A percentile compares a stretch with the other conserved stretches of the same genome.
Conservation (phyloP, 2,113 vertebrate species). For the Scolopax mira region DNA sequence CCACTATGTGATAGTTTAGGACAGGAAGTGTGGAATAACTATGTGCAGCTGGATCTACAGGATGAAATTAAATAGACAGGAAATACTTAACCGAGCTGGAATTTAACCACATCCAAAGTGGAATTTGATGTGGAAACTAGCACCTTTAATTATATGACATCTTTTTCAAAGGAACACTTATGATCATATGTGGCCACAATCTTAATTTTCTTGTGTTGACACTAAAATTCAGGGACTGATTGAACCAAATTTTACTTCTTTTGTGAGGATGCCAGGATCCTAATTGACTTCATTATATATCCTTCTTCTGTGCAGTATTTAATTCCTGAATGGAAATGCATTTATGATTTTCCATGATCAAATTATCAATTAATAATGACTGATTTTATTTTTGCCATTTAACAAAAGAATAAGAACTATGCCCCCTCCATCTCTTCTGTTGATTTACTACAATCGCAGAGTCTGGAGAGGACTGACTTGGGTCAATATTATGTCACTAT, state of each 20-base stretch:
- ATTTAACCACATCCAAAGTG: slow-evolving; percentile 61
- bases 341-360: not conserved
- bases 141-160: slow-evolving; percentile 32
- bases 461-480: not conserved
- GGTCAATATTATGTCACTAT: not conserved
- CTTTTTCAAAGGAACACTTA: not conserved
- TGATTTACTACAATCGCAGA: not conserved
- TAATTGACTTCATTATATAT: not conserved
- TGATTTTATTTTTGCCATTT: not conserved
- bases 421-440: not conserved
- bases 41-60: slow-evolving; percentile 62
- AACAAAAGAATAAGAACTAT: not conserved
- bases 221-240: not conserved
- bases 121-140: slow-evolving; percentile 54
- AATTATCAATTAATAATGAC: not conserved
- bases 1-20: slow-evolving; percentile 47
- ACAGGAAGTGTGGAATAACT: slow-evolving; percentile 59
- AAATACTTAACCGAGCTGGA: slow-evolving; percentile 64
- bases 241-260: not conserved
- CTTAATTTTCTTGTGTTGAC: not conserved
- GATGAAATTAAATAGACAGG: slow-evolving; percentile 58
- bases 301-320: not conserved
- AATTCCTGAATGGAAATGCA: not conserved
- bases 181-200: not conserved
- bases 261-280: not conserved